Evolutionary conservation across 2,113 vertebrate species (phyloP).

Genomic region (Hylia prasina): DNA sequence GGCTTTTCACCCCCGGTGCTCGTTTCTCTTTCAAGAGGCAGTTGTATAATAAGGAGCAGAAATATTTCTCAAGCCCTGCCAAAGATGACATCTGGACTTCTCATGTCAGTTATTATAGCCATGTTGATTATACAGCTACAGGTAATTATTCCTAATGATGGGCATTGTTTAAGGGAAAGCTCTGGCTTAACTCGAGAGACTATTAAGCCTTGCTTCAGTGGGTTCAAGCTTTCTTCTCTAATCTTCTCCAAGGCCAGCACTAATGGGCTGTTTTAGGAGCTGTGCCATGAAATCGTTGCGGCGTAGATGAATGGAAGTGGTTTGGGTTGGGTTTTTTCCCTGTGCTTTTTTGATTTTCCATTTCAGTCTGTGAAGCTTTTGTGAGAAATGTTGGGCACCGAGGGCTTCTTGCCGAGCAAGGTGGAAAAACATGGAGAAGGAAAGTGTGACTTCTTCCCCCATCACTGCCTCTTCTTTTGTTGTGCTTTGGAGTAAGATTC

Average conservation of each 20-base stretch:
- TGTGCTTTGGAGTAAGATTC: neutral
- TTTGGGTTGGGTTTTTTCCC: neutral
- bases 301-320: neutral
- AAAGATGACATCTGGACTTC: conserved; percentile 33
- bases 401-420: neutral
- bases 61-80: conserved; percentile 4
- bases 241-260: neutral
- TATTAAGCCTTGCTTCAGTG: conserved; percentile 30
- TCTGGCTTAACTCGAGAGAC: conserved; percentile 32
- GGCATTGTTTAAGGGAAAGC: conserved; percentile 6
- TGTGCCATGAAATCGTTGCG: neutral
- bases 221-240: conserved; percentile 18
- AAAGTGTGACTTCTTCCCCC: neutral
- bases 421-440: neutral
- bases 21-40: neutral
- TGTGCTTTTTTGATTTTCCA: neutral
- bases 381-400: neutral
- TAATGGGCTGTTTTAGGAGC: conserved; percentile 19
- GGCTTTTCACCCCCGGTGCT: neutral
- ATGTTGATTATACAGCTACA: conserved; percentile 44
- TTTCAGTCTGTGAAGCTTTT: neutral
- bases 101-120: conserved; percentile 49
- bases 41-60: neutral
- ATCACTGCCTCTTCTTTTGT: neutral
- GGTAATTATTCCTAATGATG: conserved; percentile 53